Base-by-base conservation (phyloP, 2,113 vertebrate species). In the Ammospiza caudacuta region DNA sequence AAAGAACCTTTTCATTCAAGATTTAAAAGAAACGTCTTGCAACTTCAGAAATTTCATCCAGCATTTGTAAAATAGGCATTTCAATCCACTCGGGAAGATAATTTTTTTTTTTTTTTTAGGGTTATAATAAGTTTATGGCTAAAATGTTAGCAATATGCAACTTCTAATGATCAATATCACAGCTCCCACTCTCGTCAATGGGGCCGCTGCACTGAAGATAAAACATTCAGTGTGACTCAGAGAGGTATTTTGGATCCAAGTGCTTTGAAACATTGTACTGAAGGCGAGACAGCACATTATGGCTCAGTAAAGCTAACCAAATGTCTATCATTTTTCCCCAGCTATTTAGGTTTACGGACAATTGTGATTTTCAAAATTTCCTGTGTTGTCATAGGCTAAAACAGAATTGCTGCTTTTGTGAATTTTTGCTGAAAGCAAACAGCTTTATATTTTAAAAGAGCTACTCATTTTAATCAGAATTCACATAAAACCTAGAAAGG, bases 291-390 rank as follows among this genome's bases (percentile, higher is more conserved):
- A 92, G 52, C 52, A 84, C 49, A 92, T 87, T 89, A 88, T 62
- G 49, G 66, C 91, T 79, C 87, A 85, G 70, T 83, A 95, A 91
- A 95, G 87, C 74, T 91, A 91, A 97, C 58, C 66, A 94, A 96
- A 96, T 61, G 69, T 63, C 57, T 92, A n/a, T 82, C 17, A 77
- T 90, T 94, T 95, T 91, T 69, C 49, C 73, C 58, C 41, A 76
- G 69, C 39, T 90, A 78, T 89, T 57, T 92, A 55, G 28, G 28
- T 37, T 58, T 69, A 76, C 11, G 46, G 33, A 87, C 44, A 77
- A 87, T 24, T 92, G 66, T 41, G 58, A 95, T 82, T 93, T 95
- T 89, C 37, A 92, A 86, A 83, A 92, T 87, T 74, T 83, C 47
- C n/a, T 70, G 21, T 73, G 35, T 59, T 92, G 41, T 87, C n/a